Percentiles rank a stretch among this genome's conserved stretches.
Evolutionary conservation across 2,888 invertebrate species (phyloP).

Genomic region (Drosophila meridiana): DNA sequence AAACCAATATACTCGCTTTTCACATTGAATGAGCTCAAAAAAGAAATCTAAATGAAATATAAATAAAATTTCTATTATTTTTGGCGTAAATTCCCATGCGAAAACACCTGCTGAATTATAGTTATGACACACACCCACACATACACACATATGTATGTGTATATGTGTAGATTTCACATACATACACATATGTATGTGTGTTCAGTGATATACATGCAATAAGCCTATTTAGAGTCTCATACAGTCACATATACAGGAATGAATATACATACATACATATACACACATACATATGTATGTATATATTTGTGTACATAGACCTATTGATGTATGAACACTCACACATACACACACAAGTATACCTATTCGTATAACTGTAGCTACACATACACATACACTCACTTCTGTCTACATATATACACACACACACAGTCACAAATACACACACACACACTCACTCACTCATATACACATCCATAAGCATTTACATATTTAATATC

Average conservation of each 20-base stretch:
- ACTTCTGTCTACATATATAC: neutral
- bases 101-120: conserved; percentile 58
- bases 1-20: neutral
- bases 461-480: neutral
- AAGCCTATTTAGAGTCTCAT: neutral
- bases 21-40: neutral
- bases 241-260: neutral
- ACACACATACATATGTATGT: neutral
- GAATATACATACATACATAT: neutral
- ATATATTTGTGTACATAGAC: neutral
- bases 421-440: conserved; percentile 2
- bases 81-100: conserved; percentile 33
- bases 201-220: neutral
- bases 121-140: conserved; percentile 29
- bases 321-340: neutral
- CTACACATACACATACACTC: neutral
- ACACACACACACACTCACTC: conserved; percentile 5
- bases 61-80: conserved; percentile 11
- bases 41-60: conserved; percentile 8
- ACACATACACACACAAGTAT: neutral
- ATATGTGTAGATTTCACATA: neutral
- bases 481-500: too few relatives aligned
- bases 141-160: neutral
- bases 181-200: neutral
- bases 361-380: too few relatives aligned